Evolutionary conservation across 1,140 invertebrate genomes (phyloP), one percentile per base, ranked within the genome.

Genomic region (Muscidifurax raptorellus): DNA sequence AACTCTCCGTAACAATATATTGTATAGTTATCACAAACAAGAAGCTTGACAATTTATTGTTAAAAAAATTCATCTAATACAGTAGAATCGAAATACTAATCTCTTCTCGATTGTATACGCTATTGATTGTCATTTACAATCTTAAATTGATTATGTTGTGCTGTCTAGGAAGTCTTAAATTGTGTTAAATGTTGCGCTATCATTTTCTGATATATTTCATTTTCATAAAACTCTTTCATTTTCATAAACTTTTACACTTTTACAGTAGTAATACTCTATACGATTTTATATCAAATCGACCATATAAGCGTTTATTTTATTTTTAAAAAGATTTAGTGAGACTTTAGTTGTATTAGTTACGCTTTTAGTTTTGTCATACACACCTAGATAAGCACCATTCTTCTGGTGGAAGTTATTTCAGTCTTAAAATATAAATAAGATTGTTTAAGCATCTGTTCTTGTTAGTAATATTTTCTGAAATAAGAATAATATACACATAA

Each of bases 111-210:
- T 80, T 79, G 27, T 77, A 64, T 72, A 85, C 66, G 12, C 82
- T 86, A 86, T 81, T 87, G 87, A 88, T 88, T 88, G 86, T 88
- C 87, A 86, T 83, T 64, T 85, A 87, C 86, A 87, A 86, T 82
- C 79, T 82, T 72, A 36, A 32, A 30, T 64, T 76, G 36, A 47
- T 27, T 64, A 66, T 79, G 13, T 30, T 72, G 67, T 71, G 79
- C n/a, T 81, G n/a, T 72, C 44, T 71, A 47, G 7, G 18, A 72
- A 81, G 28, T 71, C n/a, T 81, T 71, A 36, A 69, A 69, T 69
- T 69, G 32, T n/a, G 25, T 79, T 71, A 6, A 59, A n/a, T 22
- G 15, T 59, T 22, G 18, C n/a, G 28, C 18, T 28, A 69, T 12
- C 40, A 15, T 52, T n/a, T 44, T 74, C 32, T 82, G 15, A 40